Evolutionary conservation across 2,888 invertebrate genomes (phyloP).

Genomic region (Cryptocephalus moraei): DNA sequence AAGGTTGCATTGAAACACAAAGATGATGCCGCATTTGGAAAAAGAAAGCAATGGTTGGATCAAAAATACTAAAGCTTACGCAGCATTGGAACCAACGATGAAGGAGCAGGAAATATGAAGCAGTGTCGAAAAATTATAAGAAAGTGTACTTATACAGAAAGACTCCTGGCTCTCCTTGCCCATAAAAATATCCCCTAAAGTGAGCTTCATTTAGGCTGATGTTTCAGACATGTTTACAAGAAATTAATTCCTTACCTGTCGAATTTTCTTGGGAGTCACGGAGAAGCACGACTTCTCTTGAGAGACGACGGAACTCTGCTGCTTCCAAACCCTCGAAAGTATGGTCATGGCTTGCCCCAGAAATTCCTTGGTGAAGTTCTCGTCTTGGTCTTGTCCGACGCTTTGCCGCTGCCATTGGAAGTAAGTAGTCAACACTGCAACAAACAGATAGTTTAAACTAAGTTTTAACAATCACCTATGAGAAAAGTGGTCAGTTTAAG

Average conservation of each 20-base stretch:
- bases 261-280: slow-evolving; percentile 65
- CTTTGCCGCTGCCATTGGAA: slow-evolving; percentile 72
- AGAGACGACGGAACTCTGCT: slow-evolving; percentile 33
- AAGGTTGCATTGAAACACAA: not conserved
- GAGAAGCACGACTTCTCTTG: slow-evolving; percentile 55
- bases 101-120: too few relatives aligned
- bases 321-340: slow-evolving; percentile 46
- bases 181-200: too few relatives aligned
- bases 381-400: slow-evolving; percentile 70
- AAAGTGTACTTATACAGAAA: too few relatives aligned
- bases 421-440: slow-evolving; percentile 56
- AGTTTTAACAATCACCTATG: too few relatives aligned
- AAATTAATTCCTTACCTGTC: slow-evolving; percentile 47
- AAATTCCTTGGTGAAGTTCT: slow-evolving; percentile 73
- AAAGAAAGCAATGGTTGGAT: not conserved
- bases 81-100: too few relatives aligned
- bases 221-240: too few relatives aligned
- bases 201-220: too few relatives aligned
- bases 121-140: too few relatives aligned
- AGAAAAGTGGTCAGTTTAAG: too few relatives aligned
- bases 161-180: too few relatives aligned
- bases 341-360: slow-evolving; percentile 74
- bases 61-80: too few relatives aligned
- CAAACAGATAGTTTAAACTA: slow-evolving; percentile 6
- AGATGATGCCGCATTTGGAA: not conserved